Percentiles rank a stretch among this genome's conserved stretches.
These are phyloP conservation scores for human DNA, from an alignment of 2,113 vertebrate genomes.

Conservation along the genomic window DNA sequence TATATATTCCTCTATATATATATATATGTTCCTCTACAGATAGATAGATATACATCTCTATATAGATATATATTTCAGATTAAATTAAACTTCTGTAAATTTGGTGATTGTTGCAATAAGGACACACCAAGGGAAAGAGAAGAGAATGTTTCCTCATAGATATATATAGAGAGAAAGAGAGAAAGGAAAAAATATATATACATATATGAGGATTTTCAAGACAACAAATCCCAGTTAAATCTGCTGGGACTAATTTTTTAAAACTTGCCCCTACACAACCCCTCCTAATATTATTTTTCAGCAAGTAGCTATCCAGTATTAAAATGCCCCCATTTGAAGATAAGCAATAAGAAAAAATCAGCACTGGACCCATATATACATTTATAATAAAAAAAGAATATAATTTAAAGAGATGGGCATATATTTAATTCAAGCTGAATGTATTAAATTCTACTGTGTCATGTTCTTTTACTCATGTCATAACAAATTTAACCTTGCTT, in stretches of 20 bases:
- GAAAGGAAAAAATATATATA: no score
- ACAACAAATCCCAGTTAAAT: constrained; percentile 5
- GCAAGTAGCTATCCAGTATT: not conserved
- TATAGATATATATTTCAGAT: constrained; percentile 74
- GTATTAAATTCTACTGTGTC: constrained; percentile 1
- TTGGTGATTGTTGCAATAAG: constrained; percentile 81
- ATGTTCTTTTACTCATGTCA: not conserved
- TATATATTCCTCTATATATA: no score
- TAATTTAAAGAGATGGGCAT: not conserved
- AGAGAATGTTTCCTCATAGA: constrained; percentile 68
- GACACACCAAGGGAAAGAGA: constrained; percentile 80
- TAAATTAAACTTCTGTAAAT: constrained; percentile 84
- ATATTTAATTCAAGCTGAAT: not conserved
- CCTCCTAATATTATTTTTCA: not conserved
- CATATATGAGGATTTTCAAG: not conserved
- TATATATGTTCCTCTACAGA: no score
- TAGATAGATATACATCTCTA: no score
- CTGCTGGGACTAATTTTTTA: not conserved
- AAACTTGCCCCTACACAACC: not conserved
- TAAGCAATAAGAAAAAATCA: constrained; percentile 1
- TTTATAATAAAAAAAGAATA: not conserved
- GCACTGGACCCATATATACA: not conserved
- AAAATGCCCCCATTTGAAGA: constrained; percentile 13
- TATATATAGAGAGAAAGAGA: not conserved
- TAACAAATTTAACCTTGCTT: constrained; percentile 11